Evolutionary conservation across 2,888 invertebrate species (phyloP).

Genomic region (Tortricodes alternella): DNA sequence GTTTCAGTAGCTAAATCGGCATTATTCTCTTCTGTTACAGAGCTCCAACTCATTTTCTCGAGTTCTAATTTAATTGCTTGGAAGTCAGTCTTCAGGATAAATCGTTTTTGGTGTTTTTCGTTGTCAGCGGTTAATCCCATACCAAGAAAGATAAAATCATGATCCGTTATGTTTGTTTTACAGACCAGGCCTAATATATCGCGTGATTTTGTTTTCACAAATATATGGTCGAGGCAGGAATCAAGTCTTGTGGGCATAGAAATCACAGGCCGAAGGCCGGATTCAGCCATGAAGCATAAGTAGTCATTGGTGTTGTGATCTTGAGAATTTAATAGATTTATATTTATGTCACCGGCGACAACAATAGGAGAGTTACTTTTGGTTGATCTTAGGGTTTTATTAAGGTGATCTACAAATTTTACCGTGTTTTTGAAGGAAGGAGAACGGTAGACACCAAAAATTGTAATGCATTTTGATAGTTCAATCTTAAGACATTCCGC

Average conservation of each 20-base stretch:
- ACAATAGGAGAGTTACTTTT: neutral
- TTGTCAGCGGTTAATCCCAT: neutral
- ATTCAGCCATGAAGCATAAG: neutral
- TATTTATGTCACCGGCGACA: neutral
- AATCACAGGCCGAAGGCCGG: neutral
- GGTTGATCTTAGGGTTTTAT: neutral
- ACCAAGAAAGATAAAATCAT: neutral
- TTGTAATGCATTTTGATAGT: neutral
- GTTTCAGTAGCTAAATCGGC: neutral
- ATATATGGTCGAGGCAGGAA: neutral
- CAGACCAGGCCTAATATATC: neutral
- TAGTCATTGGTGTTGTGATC: neutral
- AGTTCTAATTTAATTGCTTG: neutral
- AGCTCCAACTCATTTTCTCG: neutral
- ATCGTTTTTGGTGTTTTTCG: neutral
- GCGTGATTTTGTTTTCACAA: conserved; percentile 1
- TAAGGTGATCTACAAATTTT: neutral
- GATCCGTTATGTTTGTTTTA: neutral
- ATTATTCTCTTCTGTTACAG: neutral
- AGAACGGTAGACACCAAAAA: neutral
- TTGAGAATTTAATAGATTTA: neutral
- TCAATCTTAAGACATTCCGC: neutral
- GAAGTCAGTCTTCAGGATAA: neutral
- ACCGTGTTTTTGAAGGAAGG: neutral
- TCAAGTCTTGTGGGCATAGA: neutral